A percentile compares a stretch with the other conserved stretches of the same genome.
phyloP scores from a whole-genome alignment of 2,113 vertebrate genomes.

The Lynx canadensis region DNA sequence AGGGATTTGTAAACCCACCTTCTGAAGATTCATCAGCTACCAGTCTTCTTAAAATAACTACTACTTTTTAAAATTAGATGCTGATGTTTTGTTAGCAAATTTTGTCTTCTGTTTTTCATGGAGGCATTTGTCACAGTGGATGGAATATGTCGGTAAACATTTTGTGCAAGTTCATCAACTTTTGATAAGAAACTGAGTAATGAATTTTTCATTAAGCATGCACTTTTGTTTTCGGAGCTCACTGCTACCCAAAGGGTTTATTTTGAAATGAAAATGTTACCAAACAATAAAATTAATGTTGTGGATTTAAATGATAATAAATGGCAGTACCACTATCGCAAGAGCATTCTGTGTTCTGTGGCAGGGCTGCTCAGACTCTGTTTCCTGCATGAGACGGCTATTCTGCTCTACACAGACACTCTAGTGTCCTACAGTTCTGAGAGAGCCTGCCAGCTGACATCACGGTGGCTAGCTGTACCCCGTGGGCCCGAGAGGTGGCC shows the following conservation, averaged over 20 bases:
- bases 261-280: conserved; percentile 37
- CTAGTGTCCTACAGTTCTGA: background rate
- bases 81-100: background rate
- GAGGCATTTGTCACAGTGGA: background rate
- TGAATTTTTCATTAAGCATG: background rate
- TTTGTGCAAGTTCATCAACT: background rate
- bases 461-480: too few species aligned
- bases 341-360: background rate
- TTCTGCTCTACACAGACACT: background rate
- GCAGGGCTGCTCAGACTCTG: background rate
- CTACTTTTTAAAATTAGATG: background rate
- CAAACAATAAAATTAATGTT: background rate
- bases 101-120: background rate
- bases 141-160: background rate
- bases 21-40: background rate
- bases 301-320: background rate
- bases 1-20: background rate
- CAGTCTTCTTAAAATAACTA: background rate
- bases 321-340: background rate
- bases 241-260: background rate
- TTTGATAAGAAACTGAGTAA: background rate
- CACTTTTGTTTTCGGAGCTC: background rate
- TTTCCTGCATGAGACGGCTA: background rate
- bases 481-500: too few species aligned
- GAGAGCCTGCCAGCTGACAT: background rate